These are phyloP conservation scores for Rotaria sp. DNA, from an alignment of 2,888 invertebrate genomes.

Conservation along the genomic window DNA sequence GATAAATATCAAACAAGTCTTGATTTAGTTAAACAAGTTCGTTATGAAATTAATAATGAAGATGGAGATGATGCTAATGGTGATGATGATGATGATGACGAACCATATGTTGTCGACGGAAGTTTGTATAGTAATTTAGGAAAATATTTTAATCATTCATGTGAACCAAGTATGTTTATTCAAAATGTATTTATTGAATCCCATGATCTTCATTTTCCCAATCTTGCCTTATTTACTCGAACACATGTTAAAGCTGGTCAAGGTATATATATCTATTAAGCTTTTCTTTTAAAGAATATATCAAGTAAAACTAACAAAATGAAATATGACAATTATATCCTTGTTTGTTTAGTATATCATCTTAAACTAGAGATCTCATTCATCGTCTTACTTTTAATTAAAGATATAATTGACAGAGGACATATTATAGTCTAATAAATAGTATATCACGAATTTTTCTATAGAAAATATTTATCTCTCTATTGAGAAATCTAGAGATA, in stretches of 20 bases:
- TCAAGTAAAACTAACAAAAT: no score
- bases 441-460: no score
- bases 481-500: no score
- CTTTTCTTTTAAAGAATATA: no score
- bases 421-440: no score
- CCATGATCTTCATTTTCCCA: conserved; percentile 66
- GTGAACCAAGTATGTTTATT: conserved; percentile 97
- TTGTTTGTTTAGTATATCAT: no score
- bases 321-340: no score
- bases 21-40: not conserved
- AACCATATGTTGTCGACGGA: not conserved
- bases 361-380: no score
- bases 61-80: not conserved
- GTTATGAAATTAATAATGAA: not conserved
- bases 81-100: not conserved
- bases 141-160: conserved; percentile 90
- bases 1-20: conserved; percentile 15
- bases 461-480: no score
- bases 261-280: conserved; percentile 38
- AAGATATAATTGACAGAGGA: no score
- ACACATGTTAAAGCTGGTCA: conserved; percentile 74
- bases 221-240: conserved; percentile 90
- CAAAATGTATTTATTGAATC: conserved; percentile 64
- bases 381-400: no score
- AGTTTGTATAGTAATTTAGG: not conserved